A percentile compares a stretch with the other conserved stretches of the same genome.
Conservation (phyloP, 2,888 invertebrate species). For the Dermolepida albohirtum region DNA sequence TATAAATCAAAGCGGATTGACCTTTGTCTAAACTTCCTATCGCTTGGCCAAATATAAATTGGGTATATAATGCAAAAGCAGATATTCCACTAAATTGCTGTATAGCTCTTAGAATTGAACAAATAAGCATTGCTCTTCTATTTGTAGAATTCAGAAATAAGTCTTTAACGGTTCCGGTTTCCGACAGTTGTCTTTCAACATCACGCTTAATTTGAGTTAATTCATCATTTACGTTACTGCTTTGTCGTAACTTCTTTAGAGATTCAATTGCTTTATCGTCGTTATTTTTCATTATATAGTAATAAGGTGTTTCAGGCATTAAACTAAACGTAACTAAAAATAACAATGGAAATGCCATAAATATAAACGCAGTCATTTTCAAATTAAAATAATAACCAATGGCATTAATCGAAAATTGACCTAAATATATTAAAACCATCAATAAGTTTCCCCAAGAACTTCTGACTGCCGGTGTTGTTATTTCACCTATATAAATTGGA, state of each 20-base stretch:
- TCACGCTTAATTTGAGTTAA: constrained; percentile 50
- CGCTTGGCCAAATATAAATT: constrained; percentile 57
- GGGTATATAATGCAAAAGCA: constrained; percentile 55
- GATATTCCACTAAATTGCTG: constrained; percentile 57
- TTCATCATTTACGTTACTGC: constrained; percentile 41
- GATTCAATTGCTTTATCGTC: constrained; percentile 51
- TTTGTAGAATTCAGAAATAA: constrained; percentile 54
- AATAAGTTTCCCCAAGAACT: constrained; percentile 57
- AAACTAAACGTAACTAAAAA: constrained; percentile 70
- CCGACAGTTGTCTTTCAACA: constrained; percentile 57
- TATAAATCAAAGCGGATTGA: constrained; percentile 54
- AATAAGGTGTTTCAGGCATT: constrained; percentile 71
- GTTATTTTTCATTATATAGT: constrained; percentile 52
- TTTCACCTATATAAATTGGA: constrained; percentile 57
- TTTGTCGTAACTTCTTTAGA: constrained; percentile 49
- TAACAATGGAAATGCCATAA: constrained; percentile 69
- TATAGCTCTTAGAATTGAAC: constrained; percentile 54
- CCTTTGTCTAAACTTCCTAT: constrained; percentile 53
- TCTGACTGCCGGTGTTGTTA: constrained; percentile 55
- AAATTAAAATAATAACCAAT: constrained; percentile 70
- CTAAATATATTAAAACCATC: constrained; percentile 52
- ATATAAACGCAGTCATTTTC: constrained; percentile 68
- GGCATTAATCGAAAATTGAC: constrained; percentile 61
- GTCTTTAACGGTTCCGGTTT: constrained; percentile 57
- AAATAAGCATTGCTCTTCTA: constrained; percentile 55